Percentiles rank a stretch among this genome's conserved stretches.
Evolutionary conservation across 2,113 vertebrate species (phyloP).

Genomic region (Ammodytes dubius): DNA sequence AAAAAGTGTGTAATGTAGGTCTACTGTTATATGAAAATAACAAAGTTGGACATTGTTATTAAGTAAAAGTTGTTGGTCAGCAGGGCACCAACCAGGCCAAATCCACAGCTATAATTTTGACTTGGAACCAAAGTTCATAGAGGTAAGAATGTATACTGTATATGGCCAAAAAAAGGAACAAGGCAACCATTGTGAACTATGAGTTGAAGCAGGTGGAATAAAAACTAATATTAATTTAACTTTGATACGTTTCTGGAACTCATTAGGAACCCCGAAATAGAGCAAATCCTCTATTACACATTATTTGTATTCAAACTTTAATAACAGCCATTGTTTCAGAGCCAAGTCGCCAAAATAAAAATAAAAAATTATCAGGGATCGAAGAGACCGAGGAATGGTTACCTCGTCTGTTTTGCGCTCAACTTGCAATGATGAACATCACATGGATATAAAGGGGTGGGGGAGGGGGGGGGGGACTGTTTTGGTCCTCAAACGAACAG

Average conservation of each 20-base stretch:
- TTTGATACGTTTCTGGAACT: slow-evolving; percentile 57
- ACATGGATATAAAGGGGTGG: slow-evolving; percentile 23
- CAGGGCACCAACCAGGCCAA: not conserved
- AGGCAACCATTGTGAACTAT: slow-evolving; percentile 2
- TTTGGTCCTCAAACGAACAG: slow-evolving; percentile 71
- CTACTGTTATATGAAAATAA: not conserved
- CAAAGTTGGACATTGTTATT: not conserved
- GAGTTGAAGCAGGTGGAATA: slow-evolving; percentile 41
- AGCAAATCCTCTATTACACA: slow-evolving; percentile 30
- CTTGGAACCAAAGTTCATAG: slow-evolving; percentile 20
- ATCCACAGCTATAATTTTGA: slow-evolving; percentile 3
- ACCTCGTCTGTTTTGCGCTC: slow-evolving; percentile 20
- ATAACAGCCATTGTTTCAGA: slow-evolving; percentile 34
- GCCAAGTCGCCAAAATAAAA: slow-evolving; percentile 45
- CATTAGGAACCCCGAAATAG: slow-evolving; percentile 20
- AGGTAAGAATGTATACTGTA: not conserved
- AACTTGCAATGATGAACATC: slow-evolving; percentile 45
- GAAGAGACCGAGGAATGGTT: slow-evolving; percentile 21
- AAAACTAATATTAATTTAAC: slow-evolving; percentile 40
- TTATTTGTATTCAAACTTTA: slow-evolving; percentile 21
- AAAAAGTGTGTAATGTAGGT: not conserved
- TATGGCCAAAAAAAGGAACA: slow-evolving; percentile 22
- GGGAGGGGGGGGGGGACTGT: slow-evolving; percentile 45
- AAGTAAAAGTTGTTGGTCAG: not conserved
- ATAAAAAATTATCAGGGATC: not conserved